phyloP scores from a whole-genome alignment of 2,797 vertebrate species.

The Peromyscus eremicus region DNA sequence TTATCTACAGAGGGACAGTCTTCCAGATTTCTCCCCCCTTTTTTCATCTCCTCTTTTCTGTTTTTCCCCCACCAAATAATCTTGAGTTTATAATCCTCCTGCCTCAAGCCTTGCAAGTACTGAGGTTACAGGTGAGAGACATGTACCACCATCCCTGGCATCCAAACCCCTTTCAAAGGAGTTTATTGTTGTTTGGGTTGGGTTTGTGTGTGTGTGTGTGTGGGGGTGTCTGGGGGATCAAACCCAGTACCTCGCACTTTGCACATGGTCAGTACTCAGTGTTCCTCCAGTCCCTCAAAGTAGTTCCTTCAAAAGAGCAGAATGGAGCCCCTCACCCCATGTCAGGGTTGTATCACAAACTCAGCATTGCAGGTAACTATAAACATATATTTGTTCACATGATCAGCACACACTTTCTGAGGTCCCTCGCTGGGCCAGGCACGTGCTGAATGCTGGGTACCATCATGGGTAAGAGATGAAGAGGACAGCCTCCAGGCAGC shows the following conservation, averaged over 20 bases:
- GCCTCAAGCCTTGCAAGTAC: neutral
- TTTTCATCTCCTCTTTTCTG: neutral
- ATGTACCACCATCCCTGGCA: neutral
- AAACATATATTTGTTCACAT: neutral
- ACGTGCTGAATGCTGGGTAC: neutral
- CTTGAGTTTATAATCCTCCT: neutral
- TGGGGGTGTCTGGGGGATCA: neutral
- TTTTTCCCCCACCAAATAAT: neutral
- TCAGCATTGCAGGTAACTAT: neutral
- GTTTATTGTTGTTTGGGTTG: neutral
- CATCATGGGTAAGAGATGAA: neutral
- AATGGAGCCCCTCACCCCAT: neutral
- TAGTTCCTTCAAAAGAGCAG: neutral
- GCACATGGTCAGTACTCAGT: neutral
- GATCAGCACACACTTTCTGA: neutral
- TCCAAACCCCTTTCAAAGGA: neutral
- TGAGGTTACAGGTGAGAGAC: neutral
- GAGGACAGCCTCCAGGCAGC: no score
- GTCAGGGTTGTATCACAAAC: neutral
- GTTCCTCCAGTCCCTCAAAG: neutral
- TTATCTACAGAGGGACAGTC: neutral
- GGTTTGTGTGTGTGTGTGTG: neutral
- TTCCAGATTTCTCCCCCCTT: neutral
- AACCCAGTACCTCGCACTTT: neutral
- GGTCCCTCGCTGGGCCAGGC: neutral